Percentiles rank a stretch among this genome's conserved stretches.
Evolutionary conservation across 2,797 vertebrate species (phyloP).

Genomic region (Chloroceryle inda): DNA sequence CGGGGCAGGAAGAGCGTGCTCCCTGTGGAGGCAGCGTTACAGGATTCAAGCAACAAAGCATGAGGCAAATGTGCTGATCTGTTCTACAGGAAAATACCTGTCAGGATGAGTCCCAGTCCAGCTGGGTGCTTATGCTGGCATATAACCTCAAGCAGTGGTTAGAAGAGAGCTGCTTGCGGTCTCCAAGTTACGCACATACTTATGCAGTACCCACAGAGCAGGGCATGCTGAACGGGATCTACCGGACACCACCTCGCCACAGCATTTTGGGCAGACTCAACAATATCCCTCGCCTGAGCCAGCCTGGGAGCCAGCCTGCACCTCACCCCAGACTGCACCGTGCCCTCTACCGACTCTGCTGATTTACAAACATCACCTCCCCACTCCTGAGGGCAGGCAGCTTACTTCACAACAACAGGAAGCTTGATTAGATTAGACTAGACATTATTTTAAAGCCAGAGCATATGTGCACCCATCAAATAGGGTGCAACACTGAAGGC

Average conservation of each 20-base stretch:
- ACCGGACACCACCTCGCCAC: neutral
- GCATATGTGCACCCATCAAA: neutral
- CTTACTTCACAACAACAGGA: neutral
- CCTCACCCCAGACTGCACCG: neutral
- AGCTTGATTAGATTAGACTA: neutral
- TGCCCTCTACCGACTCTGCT: neutral
- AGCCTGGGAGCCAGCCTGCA: neutral
- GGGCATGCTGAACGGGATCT: neutral
- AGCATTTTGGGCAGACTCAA: neutral
- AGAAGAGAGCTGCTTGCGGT: neutral
- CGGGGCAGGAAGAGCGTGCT: neutral
- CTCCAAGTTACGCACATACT: neutral
- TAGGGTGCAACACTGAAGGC: neutral
- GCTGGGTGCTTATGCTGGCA: neutral
- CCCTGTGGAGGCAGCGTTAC: neutral
- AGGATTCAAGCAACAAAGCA: neutral
- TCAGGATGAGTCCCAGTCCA: neutral
- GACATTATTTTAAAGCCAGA: neutral
- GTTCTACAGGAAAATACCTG: neutral
- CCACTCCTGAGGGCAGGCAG: neutral
- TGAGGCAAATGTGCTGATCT: constrained; percentile 33
- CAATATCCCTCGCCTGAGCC: neutral
- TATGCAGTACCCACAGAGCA: accelerated
- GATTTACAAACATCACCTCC: neutral
- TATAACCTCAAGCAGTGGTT: neutral